These are phyloP conservation scores for Cebus imitator DNA, from an alignment of 2,113 vertebrate species.

Conservation along the genomic window DNA sequence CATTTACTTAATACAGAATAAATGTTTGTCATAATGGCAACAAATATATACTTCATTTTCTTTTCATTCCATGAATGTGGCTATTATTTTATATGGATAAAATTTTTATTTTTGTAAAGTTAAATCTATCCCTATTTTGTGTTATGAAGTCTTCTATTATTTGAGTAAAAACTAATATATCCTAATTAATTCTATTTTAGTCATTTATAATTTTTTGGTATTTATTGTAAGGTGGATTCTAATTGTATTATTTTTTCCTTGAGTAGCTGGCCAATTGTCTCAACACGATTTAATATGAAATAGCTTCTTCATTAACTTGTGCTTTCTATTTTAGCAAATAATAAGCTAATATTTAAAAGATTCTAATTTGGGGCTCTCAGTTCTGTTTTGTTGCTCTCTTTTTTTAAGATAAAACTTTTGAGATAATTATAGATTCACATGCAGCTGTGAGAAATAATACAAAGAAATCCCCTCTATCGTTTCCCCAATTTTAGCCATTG, in stretches of 20 bases:
- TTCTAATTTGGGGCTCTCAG: neutral
- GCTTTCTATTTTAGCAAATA: conserved; percentile 13
- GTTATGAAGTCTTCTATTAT: neutral
- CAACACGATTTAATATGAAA: neutral
- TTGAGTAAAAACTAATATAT: neutral
- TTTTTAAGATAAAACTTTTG: neutral
- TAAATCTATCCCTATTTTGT: neutral
- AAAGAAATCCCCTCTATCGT: neutral
- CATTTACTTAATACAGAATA: conserved; percentile 45
- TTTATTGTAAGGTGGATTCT: neutral
- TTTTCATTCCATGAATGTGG: neutral
- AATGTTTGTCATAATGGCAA: neutral
- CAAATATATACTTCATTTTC: neutral
- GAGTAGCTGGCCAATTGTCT: conserved; percentile 13
- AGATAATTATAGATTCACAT: neutral
- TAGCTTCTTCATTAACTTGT: neutral
- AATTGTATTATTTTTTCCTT: neutral
- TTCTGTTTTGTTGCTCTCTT: conserved; percentile 22
- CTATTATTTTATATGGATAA: neutral
- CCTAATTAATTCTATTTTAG: neutral
- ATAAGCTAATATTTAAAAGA: neutral
- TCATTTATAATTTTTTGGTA: neutral
- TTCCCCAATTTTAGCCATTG: neutral
- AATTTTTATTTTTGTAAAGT: neutral
- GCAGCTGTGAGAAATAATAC: neutral